Conservation (phyloP, 2,888 invertebrate genomes). For the Scrobipalpa atriplicella region DNA sequence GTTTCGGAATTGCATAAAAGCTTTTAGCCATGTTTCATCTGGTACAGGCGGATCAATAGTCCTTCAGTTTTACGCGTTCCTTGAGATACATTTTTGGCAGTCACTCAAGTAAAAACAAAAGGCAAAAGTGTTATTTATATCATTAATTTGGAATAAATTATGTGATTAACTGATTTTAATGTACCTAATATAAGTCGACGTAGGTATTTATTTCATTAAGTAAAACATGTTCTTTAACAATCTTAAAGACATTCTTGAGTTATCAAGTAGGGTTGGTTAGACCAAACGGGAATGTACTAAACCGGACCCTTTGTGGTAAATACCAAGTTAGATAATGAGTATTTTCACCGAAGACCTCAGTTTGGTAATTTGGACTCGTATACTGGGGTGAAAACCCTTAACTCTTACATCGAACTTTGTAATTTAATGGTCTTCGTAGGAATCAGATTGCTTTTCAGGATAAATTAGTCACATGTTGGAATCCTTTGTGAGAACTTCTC, state of each 20-base stretch:
- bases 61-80: neutral
- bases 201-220: neutral
- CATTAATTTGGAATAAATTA: no score
- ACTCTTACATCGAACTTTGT: slow-evolving; percentile 36
- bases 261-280: slow-evolving; percentile 39
- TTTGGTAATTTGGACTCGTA: slow-evolving; percentile 35
- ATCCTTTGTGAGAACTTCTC: neutral
- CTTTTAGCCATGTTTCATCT: slow-evolving; percentile 6
- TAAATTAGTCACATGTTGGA: slow-evolving; percentile 14
- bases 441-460: slow-evolving; percentile 24
- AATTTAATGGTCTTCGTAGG: slow-evolving; percentile 24
- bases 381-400: slow-evolving; percentile 31
- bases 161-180: no score
- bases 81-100: neutral
- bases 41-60: neutral
- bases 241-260: slow-evolving; percentile 34
- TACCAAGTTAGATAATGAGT: slow-evolving; percentile 41
- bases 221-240: neutral
- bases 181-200: no score
- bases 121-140: no score
- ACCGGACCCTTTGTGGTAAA: slow-evolving; percentile 39
- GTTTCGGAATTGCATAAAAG: slow-evolving; percentile 3
- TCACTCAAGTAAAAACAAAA: no score
- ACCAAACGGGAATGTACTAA: slow-evolving; percentile 43
- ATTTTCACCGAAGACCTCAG: slow-evolving; percentile 40